Evolutionary conservation across 2,113 vertebrate genomes (phyloP).

Genomic region (Antennarius striatus): DNA sequence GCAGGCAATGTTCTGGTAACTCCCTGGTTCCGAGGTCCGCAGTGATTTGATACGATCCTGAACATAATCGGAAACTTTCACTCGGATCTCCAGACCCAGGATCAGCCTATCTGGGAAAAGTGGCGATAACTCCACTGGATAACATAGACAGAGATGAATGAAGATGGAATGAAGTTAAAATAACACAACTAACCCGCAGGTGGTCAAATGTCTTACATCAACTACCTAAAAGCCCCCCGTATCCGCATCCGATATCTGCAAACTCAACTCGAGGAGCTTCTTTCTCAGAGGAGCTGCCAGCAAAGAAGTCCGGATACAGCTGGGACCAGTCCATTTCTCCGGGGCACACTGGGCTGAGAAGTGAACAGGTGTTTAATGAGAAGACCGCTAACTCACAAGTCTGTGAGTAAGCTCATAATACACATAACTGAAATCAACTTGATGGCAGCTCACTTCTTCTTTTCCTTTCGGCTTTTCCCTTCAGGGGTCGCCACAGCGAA

Average conservation of each 20-base stretch:
- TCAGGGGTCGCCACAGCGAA: too few relatives aligned
- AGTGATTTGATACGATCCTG: conserved; percentile 87
- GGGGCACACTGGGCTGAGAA: conserved; percentile 85
- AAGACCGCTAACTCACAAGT: too few relatives aligned
- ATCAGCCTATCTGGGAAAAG: conserved; percentile 88
- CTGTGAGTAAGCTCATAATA: too few relatives aligned
- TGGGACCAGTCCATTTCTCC: conserved; percentile 90
- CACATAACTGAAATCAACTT: too few relatives aligned
- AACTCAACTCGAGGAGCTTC: conserved; percentile 83
- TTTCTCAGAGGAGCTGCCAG: conserved; percentile 55
- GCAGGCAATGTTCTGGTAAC: conserved; percentile 92
- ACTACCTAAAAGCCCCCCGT: conserved; percentile 81
- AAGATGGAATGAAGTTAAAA: neutral
- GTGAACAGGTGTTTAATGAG: too few relatives aligned
- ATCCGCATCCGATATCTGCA: conserved; percentile 93
- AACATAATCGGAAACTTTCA: conserved; percentile 93
- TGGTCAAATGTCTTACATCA: too few relatives aligned
- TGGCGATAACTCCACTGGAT: conserved; percentile 85
- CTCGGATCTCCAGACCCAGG: conserved; percentile 89
- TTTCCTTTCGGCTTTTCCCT: too few relatives aligned
- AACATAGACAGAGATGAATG: neutral
- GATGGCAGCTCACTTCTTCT: too few relatives aligned
- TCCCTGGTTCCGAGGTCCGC: conserved; percentile 78
- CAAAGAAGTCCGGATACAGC: conserved; percentile 83
- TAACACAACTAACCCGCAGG: neutral